Percentiles rank a stretch among this genome's conserved stretches.
These are phyloP conservation scores for Geotrupes spiniger DNA, from an alignment of 2,888 invertebrate species.

Conservation along the genomic window DNA sequence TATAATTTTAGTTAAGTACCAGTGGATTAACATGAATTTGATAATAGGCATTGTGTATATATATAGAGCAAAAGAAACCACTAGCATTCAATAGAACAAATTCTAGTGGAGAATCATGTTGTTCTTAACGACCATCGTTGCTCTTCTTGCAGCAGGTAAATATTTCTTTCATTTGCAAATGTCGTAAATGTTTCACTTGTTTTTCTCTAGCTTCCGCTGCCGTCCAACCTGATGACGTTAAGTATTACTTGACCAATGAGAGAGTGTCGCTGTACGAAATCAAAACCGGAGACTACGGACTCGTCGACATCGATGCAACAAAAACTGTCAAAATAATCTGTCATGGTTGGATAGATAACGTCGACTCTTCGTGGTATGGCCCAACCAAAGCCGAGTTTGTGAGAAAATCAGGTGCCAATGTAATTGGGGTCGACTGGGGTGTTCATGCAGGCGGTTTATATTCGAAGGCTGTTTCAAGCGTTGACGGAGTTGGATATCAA, in stretches of 20 bases:
- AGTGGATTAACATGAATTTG: no score
- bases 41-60: no score
- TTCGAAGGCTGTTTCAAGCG: no score
- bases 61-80: no score
- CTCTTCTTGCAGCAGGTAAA: no score
- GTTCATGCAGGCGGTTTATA: slow-evolving; percentile 24
- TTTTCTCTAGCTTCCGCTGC: neutral
- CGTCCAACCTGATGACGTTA: slow-evolving; percentile 4
- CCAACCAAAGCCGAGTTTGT: slow-evolving; percentile 20
- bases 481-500: slow-evolving; percentile 1
- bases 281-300: slow-evolving; percentile 1
- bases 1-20: no score
- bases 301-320: no score
- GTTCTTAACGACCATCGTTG: no score
- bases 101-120: no score
- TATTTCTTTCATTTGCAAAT: no score
- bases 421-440: slow-evolving; percentile 18
- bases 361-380: slow-evolving; percentile 21
- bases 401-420: slow-evolving; percentile 12
- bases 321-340: slow-evolving; percentile 19
- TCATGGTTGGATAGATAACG: slow-evolving; percentile 24
- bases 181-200: no score
- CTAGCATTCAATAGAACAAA: no score
- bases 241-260: slow-evolving; percentile 8
- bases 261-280: slow-evolving; percentile 4